Base-by-base conservation (phyloP, 2,113 vertebrate genomes). In the Podarcis cretensis region DNA sequence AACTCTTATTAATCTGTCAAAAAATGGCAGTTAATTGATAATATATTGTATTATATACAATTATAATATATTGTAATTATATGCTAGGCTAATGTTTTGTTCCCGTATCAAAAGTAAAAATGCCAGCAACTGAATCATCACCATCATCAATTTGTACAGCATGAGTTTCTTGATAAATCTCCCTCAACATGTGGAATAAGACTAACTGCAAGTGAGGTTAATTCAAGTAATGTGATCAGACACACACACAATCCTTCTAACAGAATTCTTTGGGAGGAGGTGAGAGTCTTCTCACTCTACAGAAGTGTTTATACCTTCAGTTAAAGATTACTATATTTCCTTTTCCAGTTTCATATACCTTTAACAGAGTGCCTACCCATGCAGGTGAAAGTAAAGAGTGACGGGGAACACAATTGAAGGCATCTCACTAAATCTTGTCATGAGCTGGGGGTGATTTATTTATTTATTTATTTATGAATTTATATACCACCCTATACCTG, bases 21-120 rank as follows among this genome's bases (percentile, higher is more conserved):
- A 86, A 81, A 0, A 86, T 2, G 90, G 74, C 32, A 90, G 63
- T 63, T 78, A 75, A 84, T 85, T 75, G 89, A 83, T 78, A 78
- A 43, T 43, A 43, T 40, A 40, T 40, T 40, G 40, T 40, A 40
- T 40, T 40, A 40, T 40, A 40, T 40, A 40, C 40, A 40, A 40
- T 0, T 16, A 35, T 0, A 0, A 90, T 71, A 48, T 37, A 73
- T 81, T 75, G 25, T 6, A 90, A 74, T 65, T 90, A 87, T 89
- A 90, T 43, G 69, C 65, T 48, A 85, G 89, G 21, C 59, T 23
- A 78, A 10, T 63, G 48, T 78, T 84, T 90, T 88, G 90, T 59
- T 71, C 69, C 87, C 93, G 90, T 93, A 63, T 95, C 91, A 94
- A 69, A 71, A 35, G 21, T 83, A 76, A 71, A 94, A 91, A 85